Base-by-base conservation (phyloP, 2,113 vertebrate genomes). In the Hydrolagus affinis region DNA sequence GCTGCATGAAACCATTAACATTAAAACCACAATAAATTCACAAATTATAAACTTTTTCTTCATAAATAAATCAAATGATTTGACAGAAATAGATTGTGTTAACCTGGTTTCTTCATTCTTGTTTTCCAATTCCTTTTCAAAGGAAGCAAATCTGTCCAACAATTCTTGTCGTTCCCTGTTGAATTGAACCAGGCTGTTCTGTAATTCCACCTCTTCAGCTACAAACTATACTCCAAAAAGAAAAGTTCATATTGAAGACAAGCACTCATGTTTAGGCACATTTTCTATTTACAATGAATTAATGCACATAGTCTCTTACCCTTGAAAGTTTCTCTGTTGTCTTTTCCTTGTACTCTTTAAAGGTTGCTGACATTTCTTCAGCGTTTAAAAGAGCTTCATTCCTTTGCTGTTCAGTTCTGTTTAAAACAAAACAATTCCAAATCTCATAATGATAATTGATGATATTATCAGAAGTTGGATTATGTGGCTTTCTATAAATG, bases 371-470 rank as follows among this genome's bases (percentile, higher is more conserved):
- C 85, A 98, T 90, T 83, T 94, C 93, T 87, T 97, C 96, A 32
- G 92, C 93, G 85, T 97, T 97, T 88, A 90, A 88, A 0, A 98
- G 92, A 3, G 96, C 97, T 89, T 96, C 95, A 88, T 98, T 97
- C 89, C 96, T 95, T 90, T 98, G 96, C 86, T 94, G 94, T 87
- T 98, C 96, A 19, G 93, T 93, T 90, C 97, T 99, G 88, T 86
- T 77, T 87, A 88, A 89, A 4, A 87, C 91, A 89, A 91, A 57
- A 86, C 70, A 12, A 80, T 4, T 28, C 11, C 66, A 44, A 68
- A 4, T 64, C 9, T 21, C 9, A 3, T 1, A 15, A 15, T 73
- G 32, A 75, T 4, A 15, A 17, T 69, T 23, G 70, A 62, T 23
- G n/a, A 85, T n/a, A 44, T 72, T 6, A 72, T 21, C 10, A 77